Conservation (phyloP, 1,140 invertebrate species). For the Teleogryllus occipitalis region DNA sequence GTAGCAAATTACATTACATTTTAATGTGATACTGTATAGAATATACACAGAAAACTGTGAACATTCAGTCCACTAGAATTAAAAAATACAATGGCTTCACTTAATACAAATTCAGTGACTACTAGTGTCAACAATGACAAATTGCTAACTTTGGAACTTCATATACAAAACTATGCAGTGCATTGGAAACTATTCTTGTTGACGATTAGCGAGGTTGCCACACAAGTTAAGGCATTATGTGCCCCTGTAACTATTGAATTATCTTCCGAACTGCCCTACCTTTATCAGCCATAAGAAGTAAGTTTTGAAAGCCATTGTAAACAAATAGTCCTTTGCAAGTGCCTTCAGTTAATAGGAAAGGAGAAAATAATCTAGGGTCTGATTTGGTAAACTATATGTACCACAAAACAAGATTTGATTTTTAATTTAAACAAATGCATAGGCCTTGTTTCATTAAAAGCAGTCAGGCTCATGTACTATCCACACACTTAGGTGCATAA, state of each 20-base stretch:
- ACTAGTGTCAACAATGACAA: background rate
- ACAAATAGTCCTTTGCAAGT: background rate
- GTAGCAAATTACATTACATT: background rate
- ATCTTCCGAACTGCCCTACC: background rate
- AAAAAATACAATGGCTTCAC: slow-evolving; percentile 1
- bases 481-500: no score
- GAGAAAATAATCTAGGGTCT: no score
- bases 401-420: no score
- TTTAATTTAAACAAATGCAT: no score
- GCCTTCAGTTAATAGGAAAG: background rate
- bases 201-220: background rate
- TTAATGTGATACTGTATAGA: no score
- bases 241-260: background rate
- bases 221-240: slow-evolving; percentile 2
- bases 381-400: no score
- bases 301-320: background rate
- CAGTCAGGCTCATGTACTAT: no score
- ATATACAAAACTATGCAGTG: background rate
- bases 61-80: background rate
- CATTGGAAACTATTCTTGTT: background rate
- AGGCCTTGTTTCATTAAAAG: no score
- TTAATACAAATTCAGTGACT: background rate
- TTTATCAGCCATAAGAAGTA: background rate
- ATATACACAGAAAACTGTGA: no score
- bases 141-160: background rate